Base-by-base conservation (phyloP, 2,797 vertebrate species). In the Ctenochaetus hawaiiensis region DNA sequence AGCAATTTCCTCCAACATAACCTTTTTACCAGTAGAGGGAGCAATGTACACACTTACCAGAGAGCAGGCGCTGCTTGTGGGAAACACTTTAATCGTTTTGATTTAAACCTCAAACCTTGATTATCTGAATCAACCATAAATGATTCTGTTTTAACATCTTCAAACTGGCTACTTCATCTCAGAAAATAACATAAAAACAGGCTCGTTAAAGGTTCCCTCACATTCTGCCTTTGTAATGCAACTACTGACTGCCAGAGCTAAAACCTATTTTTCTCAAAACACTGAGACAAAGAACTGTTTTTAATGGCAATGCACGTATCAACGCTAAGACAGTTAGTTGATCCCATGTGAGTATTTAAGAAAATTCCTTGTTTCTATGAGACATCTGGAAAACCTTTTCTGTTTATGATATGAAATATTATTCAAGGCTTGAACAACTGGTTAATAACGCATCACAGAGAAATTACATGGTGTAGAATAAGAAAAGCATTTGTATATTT, bases 21-120 rank as follows among this genome's bases (percentile, higher is more conserved):
- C 22, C 6, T 69, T 1, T 58, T 67, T 6, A 77, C 94, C 94
- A 94, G 90, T 76, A 94, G 94, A 93, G 92, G 94, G 93, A 77
- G 92, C 90, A 91, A 67, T 71, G 56, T 47, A 44, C 91, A 90
- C 89, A 89, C 45, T 69, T 74, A 90, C 76, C 60, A 68, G 10
- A 62, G 17, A 57, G 11, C 48, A 53, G 2, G n/a, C 8, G 53
- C 34, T 20, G 26, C 63, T 47, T 67, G 10, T 63, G 13, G 13
- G 73, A 73, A 65, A 39, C 8, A 76, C 53, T 75, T 43, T 57
- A 8, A 43, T 47, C 16, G 70, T 53, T 73, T 85, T 34, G 5
- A 68, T 72, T 80, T 74, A 58, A 54, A 72, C 79, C 43, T 37
- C 10, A 8, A 30, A 52, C 41, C 39, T 16, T 63, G 67, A 86